Evolutionary conservation across 2,888 invertebrate genomes (phyloP).

Genomic region (Geophilus truncorum): DNA sequence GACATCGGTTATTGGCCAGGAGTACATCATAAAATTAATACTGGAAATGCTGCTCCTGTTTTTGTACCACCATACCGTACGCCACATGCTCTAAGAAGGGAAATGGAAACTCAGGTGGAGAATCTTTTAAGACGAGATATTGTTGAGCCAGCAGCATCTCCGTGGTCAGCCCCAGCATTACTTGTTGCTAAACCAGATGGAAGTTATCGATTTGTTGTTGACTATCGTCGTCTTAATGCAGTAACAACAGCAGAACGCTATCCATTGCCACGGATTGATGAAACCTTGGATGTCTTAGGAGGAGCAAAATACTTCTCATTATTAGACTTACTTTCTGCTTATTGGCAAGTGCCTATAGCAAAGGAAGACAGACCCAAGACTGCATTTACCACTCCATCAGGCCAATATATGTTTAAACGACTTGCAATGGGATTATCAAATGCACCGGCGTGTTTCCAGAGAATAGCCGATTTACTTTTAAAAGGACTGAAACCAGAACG

Average conservation of each 20-base stretch:
- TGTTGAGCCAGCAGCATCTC: too few species aligned
- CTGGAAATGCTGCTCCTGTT: too few species aligned
- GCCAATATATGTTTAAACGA: neutral
- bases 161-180: too few species aligned
- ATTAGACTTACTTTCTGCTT: neutral
- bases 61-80: too few species aligned
- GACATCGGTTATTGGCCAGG: too few species aligned
- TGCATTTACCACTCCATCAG: neutral
- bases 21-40: too few species aligned
- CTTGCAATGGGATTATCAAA: neutral
- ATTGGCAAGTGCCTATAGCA: neutral
- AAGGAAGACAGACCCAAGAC: neutral
- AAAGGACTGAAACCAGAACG: neutral
- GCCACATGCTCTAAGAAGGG: too few species aligned
- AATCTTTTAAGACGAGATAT: too few species aligned
- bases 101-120: too few species aligned
- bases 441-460: neutral
- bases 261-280: slow-evolving; percentile 15
- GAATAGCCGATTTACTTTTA: neutral
- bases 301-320: neutral
- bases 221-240: slow-evolving; percentile 33
- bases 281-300: neutral
- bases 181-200: too few species aligned
- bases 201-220: too few species aligned
- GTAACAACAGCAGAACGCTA: neutral